Evolutionary conservation across 2,113 vertebrate genomes (phyloP), one percentile per base, ranked within the genome.

Genomic region (Synodontis membranacea): DNA sequence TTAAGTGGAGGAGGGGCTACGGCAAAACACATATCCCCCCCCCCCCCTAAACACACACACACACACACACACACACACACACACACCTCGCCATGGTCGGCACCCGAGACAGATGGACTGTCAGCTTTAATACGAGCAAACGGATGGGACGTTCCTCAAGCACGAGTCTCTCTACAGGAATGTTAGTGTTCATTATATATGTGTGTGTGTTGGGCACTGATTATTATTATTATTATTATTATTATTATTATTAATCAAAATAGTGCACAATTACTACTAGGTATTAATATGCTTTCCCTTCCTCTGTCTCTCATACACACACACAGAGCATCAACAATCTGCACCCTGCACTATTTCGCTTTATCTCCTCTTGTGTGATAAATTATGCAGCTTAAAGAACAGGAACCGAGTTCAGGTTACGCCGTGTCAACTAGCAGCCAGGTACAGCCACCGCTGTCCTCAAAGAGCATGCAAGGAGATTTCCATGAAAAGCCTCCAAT

Each of bases 51-150:
- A n/a, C n/a, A 42, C 37, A 39, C 37, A 34, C 4, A 14, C 72
- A 28, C 25, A n/a, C 44, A 15, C 42, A n/a, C 23, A 31, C 50
- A 68, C 68, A 66, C 44, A 34, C 62, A 46, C 64, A 80, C 44
- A 83, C n/a, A 83, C 82, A 50, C 81, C 46, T 83, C 82, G 82
- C 76, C 82, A 86, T 92, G 93, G 93, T 91, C 87, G 92, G 93
- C 93, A 93, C 93, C 31, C 90, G 92, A 91, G 91, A 94, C 95
- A 96, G 95, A 96, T 95, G 94, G 94, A 94, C 93, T 94, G 94
- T 95, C 94, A 93, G 93, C 91, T 94, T 95, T 94, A 95, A 95
- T 94, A 94, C 91, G 92, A 94, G 92, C 91, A 92, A 93, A 92
- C 89, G 91, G 93, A 93, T 92, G 91, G 93, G 93, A 93, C 85